A percentile compares a stretch with the other conserved stretches of the same genome.
Conservation (phyloP, 2,888 invertebrate genomes). For the Timema cristinae region DNA sequence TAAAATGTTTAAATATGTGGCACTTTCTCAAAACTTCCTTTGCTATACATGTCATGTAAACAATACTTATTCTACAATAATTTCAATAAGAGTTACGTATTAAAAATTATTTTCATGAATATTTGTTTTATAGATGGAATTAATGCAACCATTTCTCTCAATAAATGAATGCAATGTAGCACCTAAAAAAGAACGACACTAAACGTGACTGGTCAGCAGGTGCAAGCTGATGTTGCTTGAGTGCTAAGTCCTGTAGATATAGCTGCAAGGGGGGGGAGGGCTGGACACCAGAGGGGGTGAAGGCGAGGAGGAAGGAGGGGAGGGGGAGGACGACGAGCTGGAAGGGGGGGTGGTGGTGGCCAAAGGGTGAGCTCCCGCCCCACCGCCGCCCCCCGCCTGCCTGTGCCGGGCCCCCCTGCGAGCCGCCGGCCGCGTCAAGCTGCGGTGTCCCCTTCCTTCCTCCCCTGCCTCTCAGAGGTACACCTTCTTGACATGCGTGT, state of each 20-base stretch:
- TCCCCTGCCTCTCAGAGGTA: constrained; percentile 87
- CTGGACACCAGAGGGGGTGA: constrained; percentile 44
- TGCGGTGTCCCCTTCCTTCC: constrained; percentile 66
- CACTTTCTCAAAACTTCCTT: no score
- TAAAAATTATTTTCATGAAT: no score
- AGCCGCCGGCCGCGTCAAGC: constrained; percentile 58
- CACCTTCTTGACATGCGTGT: constrained; percentile 91
- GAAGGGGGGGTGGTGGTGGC: constrained; percentile 48
- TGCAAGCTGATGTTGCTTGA: constrained; percentile 11
- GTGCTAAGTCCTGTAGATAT: constrained; percentile 64
- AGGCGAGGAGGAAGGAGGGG: constrained; percentile 58
- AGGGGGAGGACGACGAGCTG: constrained; percentile 61
- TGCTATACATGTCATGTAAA: no score
- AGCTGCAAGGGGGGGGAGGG: constrained; percentile 63
- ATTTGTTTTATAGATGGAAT: no score
- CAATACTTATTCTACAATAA: no score
- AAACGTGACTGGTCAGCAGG: constrained; percentile 14
- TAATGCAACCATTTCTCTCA: no score
- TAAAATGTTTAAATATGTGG: no score
- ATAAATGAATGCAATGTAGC: no score
- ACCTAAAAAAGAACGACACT: neutral
- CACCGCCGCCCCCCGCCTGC: constrained; percentile 47
- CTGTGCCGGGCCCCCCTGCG: constrained; percentile 48
- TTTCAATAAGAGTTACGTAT: no score
- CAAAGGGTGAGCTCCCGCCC: constrained; percentile 49